A percentile compares a stretch with the other conserved stretches of the same genome.
These are phyloP conservation scores for Alcis repandata DNA, from an alignment of 2,888 invertebrate genomes.

Conservation along the genomic window DNA sequence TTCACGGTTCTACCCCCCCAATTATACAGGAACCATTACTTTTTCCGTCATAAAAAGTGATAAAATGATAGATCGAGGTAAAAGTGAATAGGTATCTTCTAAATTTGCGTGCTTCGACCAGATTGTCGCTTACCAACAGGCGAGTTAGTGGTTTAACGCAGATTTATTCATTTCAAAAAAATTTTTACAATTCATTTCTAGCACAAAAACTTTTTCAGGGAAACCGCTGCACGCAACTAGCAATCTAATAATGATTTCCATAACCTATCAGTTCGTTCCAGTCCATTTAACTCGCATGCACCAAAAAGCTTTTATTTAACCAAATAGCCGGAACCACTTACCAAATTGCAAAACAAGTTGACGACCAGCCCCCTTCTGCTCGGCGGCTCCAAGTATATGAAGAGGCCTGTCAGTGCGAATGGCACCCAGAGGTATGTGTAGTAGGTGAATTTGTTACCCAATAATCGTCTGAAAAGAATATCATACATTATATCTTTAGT, in stretches of 20 bases:
- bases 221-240: neutral
- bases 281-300: neutral
- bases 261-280: neutral
- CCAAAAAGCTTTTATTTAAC: slow-evolving; percentile 2
- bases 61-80: no score
- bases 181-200: no score
- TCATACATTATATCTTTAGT: no score
- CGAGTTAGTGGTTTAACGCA: no score
- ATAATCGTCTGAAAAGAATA: slow-evolving; percentile 63
- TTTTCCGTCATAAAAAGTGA: no score
- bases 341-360: slow-evolving; percentile 79
- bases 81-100: no score
- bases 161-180: no score
- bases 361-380: slow-evolving; percentile 75
- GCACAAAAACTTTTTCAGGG: no score
- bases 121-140: no score
- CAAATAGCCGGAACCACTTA: slow-evolving; percentile 51
- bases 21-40: no score
- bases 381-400: slow-evolving; percentile 77
- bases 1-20: no score
- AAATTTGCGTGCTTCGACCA: no score
- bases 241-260: neutral
- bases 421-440: slow-evolving; percentile 69
- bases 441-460: slow-evolving; percentile 67
- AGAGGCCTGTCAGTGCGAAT: slow-evolving; percentile 68